Evolutionary conservation across 2,797 vertebrate species (phyloP).

Genomic region (Varecia variegata): DNA sequence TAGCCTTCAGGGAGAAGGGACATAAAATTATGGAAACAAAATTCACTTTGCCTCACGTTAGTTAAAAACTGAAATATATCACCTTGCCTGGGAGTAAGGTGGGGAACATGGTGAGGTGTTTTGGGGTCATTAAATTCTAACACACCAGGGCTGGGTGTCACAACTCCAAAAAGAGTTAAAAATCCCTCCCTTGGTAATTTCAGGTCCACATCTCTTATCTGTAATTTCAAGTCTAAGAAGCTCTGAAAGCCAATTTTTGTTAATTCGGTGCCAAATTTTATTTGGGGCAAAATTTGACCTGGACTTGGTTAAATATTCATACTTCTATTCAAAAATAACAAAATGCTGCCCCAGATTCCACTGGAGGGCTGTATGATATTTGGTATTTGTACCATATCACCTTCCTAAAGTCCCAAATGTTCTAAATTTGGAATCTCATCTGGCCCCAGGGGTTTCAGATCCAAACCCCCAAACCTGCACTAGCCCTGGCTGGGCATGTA

Average conservation of each 20-base stretch:
- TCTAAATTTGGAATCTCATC: background rate
- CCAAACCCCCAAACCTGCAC: background rate
- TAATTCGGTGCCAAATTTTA: constrained; percentile 14
- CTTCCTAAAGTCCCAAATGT: background rate
- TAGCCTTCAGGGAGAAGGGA: background rate
- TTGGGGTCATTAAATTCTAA: background rate
- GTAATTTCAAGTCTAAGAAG: constrained; percentile 3
- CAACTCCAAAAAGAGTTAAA: background rate
- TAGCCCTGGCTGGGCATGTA: accelerated
- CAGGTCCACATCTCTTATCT: background rate
- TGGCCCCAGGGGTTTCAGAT: background rate
- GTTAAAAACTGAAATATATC: background rate
- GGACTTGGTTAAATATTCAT: background rate
- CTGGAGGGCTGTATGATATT: background rate
- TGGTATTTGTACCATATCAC: background rate
- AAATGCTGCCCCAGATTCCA: background rate
- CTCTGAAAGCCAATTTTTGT: background rate
- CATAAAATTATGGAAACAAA: background rate
- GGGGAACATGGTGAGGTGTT: background rate
- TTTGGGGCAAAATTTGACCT: background rate
- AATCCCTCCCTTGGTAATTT: background rate
- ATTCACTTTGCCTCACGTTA: background rate
- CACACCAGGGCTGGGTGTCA: background rate
- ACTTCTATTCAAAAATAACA: constrained; percentile 2
- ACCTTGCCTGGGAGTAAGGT: background rate